Conservation (phyloP, 1,140 invertebrate species). For the Sinonovacula constricta region DNA sequence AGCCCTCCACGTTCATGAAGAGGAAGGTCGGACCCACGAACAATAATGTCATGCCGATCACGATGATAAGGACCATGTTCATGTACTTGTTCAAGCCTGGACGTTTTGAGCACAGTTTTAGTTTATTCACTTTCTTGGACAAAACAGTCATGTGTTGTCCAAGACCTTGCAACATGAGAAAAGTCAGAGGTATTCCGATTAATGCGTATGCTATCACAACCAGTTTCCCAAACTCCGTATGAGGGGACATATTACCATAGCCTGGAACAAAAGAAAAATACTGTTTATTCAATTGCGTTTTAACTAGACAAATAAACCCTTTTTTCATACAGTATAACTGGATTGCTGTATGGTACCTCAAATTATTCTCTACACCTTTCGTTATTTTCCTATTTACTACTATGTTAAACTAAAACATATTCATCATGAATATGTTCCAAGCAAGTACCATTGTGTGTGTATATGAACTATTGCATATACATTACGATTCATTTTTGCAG, state of each 20-base stretch:
- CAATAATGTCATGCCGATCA: conserved; percentile 62
- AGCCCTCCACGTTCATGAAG: conserved; percentile 89
- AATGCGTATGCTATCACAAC: conserved; percentile 96
- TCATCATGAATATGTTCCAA: too few relatives aligned
- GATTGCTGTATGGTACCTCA: too few relatives aligned
- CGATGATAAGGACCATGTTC: conserved; percentile 66
- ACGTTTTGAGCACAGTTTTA: conserved; percentile 63
- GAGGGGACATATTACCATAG: conserved; percentile 95
- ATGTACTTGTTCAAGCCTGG: conserved; percentile 66
- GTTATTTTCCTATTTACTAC: too few relatives aligned
- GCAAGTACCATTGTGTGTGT: too few relatives aligned
- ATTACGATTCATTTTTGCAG: too few relatives aligned
- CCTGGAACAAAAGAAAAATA: conserved; percentile 85
- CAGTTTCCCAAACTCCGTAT: conserved; percentile 92
- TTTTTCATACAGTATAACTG: too few relatives aligned
- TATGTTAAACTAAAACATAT: too few relatives aligned
- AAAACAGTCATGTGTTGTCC: conserved; percentile 63
- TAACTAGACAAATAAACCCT: too few relatives aligned
- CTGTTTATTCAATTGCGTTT: too few relatives aligned
- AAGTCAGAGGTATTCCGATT: conserved; percentile 96
- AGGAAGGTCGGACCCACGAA: conserved; percentile 78
- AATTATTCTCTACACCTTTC: too few relatives aligned
- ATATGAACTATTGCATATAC: too few relatives aligned
- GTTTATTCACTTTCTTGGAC: conserved; percentile 62
- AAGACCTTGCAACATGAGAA: conserved; percentile 82